Evolutionary conservation across 1,140 invertebrate genomes (phyloP), one percentile per base, ranked within the genome.

Genomic region (Bombus affinis): DNA sequence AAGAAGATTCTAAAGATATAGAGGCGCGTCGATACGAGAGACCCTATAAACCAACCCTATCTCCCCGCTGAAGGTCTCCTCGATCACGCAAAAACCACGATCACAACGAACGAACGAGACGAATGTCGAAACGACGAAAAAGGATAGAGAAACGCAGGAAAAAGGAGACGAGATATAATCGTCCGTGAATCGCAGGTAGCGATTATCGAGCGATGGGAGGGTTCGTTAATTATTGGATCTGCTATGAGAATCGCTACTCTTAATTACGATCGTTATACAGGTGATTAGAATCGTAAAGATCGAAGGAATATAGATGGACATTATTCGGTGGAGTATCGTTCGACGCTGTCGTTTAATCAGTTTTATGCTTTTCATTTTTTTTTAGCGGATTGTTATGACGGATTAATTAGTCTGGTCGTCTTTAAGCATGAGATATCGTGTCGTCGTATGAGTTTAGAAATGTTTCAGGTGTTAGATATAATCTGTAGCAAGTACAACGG

Each of bases 281-380:
- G 57, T n/a, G 75, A 77, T 62, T 77, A 77, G 75, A 77, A 77
- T 59, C 75, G 75, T 39, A n/a, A 62, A 39, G 75, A 62, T 77
- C 53, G 53, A n/a, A 39, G 25, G 53, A 28, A 37, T 37, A 15
- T 4, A 57, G 47, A 59, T n/a, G 18, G 18, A 75, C 6, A 5
- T 53, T 53, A 22, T 22, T 66, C 62, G 13, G 15, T 15, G 28
- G 59, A 12, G 28, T 53, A 53, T 53, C 47, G 18, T 22, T 53
- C 47, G 5, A 53, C 47, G 47, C 47, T 53, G 18, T 53, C 47
- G 47, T 53, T 53, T 22, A 0, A 53, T 22, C 47, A 53, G 59
- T 62, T 62, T 62, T 28, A n/a, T n/a, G 28, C 3, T 62, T 62
- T 1, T 2, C 59, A n/a, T 62, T n/a, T 28, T 62, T 44, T 53